Percentiles rank a stretch among this genome's conserved stretches.
Conservation (phyloP, 2,888 invertebrate genomes). For the Dorcus hopei region DNA sequence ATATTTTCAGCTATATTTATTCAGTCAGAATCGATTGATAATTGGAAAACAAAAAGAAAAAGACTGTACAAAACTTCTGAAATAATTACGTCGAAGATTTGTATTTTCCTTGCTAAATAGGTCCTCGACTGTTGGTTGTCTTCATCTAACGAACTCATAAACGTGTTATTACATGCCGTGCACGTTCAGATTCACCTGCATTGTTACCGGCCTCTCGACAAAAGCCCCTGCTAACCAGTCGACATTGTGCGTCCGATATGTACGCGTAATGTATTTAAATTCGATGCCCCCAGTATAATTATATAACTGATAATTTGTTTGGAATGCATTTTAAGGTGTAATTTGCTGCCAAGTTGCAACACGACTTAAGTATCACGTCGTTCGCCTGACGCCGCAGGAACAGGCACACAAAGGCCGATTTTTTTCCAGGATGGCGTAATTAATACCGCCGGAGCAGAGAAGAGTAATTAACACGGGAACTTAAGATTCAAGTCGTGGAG, state of each 20-base stretch:
- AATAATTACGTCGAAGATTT: no score
- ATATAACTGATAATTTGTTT: conserved; percentile 12
- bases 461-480: no score
- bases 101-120: conserved; percentile 12
- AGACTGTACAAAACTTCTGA: no score
- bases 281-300: conserved; percentile 11
- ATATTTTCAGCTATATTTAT: no score
- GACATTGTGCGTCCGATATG: conserved; percentile 12
- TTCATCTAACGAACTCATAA: conserved; percentile 30
- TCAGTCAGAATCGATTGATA: no score
- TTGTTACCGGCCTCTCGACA: conserved; percentile 18
- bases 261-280: conserved; percentile 19
- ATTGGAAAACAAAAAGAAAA: no score
- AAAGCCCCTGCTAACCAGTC: conserved; percentile 7
- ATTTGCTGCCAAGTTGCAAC: not conserved
- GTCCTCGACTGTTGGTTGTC: conserved; percentile 15
- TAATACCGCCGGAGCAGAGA: no score
- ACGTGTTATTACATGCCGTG: conserved; percentile 30
- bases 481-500: no score
- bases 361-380: not conserved
- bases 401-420: no score
- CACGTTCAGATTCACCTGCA: conserved; percentile 33
- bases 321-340: conserved; percentile 3
- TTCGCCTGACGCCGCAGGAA: not conserved
- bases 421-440: no score